Evolutionary conservation across 2,113 vertebrate species (phyloP).

Genomic region (Trachemys scripta): DNA sequence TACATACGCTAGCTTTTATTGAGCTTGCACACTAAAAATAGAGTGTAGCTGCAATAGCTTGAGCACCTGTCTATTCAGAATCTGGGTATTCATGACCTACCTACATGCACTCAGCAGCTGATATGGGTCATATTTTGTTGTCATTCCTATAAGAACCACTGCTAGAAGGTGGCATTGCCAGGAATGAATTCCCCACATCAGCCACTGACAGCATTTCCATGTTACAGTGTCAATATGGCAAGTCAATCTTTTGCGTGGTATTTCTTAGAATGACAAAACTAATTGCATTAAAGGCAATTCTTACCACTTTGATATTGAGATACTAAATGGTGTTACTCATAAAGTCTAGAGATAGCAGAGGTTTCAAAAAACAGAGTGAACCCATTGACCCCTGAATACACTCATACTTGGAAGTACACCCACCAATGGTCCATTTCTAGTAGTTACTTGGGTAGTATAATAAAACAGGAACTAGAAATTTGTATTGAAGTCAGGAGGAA

Average conservation of each 20-base stretch:
- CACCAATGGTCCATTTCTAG: constrained; percentile 17
- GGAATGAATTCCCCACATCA: not conserved
- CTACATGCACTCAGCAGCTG: not conserved
- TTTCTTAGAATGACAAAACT: not conserved
- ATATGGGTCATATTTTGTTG: not conserved
- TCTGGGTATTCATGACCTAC: not conserved
- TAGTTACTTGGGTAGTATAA: not conserved
- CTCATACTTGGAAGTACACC: not conserved
- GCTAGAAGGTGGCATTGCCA: not conserved
- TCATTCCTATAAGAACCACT: not conserved
- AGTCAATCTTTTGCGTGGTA: not conserved
- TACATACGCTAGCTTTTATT: not conserved
- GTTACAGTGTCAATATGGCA: not conserved
- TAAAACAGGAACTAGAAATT: not conserved
- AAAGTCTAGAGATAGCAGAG: not conserved
- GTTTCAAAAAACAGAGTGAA: constrained; percentile 3
- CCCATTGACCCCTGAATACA: not conserved
- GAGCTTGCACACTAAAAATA: not conserved
- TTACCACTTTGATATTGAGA: not conserved
- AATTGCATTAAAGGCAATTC: not conserved
- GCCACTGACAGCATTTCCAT: not conserved
- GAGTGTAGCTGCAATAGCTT: not conserved
- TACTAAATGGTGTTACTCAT: not conserved
- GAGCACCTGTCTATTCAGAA: not conserved
- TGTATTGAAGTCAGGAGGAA: not conserved